These are phyloP conservation scores for Holothuria glaberrima DNA, from an alignment of 35 echinoderm and acorn worm genomes.

Conservation along the genomic window DNA sequence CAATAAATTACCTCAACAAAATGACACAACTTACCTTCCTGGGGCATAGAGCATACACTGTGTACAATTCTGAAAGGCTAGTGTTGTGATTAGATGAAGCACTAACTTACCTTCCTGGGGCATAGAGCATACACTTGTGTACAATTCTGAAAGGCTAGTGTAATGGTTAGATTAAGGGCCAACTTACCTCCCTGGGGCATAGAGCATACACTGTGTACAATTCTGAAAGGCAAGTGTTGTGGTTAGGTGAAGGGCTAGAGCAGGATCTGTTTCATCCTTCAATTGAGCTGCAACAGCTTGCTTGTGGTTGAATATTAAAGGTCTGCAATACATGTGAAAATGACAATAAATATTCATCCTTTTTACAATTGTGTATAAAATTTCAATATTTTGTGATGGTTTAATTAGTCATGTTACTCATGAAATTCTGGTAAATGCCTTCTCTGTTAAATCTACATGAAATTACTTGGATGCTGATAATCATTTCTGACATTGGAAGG, in stretches of 20 bases:
- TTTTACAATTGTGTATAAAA: background rate
- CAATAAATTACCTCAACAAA: too few species aligned
- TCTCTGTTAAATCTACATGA: too few species aligned
- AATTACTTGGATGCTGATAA: too few species aligned
- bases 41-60: constrained; percentile 70
- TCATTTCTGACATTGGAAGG: too few species aligned
- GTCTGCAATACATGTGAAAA: constrained; percentile 49
- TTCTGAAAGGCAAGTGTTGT: constrained; percentile 86
- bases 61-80: constrained; percentile 67
- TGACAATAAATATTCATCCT: background rate
- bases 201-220: constrained; percentile 82
- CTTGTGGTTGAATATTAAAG: constrained; percentile 83
- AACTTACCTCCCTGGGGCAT: constrained; percentile 96
- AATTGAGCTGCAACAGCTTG: constrained; percentile 90
- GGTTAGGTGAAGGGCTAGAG: constrained; percentile 87
- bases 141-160: too few species aligned
- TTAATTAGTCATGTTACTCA: too few species aligned
- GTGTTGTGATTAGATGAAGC: constrained; percentile 75
- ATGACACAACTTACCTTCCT: constrained; percentile 92
- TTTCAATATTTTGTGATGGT: too few species aligned
- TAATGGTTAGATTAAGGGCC: too few species aligned
- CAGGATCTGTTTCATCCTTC: constrained; percentile 80
- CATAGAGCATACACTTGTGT: too few species aligned
- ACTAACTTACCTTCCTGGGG: too few species aligned
- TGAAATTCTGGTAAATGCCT: too few species aligned